Evolutionary conservation across 2,113 vertebrate species (phyloP), one percentile per base, ranked within the genome.

Genomic region (Anarhynchus alexandrinus): DNA sequence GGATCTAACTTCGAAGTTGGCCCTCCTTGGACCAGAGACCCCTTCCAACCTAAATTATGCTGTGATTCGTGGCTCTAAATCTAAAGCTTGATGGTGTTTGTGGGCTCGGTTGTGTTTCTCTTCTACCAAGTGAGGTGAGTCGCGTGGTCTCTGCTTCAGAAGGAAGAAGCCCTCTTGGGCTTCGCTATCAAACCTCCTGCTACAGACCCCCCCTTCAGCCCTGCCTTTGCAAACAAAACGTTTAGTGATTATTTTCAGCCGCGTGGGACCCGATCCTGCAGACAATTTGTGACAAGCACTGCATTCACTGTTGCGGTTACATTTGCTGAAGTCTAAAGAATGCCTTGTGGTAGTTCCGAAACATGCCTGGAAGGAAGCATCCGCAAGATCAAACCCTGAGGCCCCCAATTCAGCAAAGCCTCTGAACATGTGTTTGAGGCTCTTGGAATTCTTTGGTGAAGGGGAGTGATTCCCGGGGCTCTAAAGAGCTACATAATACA

Each of bases 291-390:
- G 88, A 90, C 90, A 62, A 70, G 79, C 86, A 73, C 62, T 74
- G 82, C 92, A 65, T 85, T 92, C 76, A 11, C 93, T 80, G 67
- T 73, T 96, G 93, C 77, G 92, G 92, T 95, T 96, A 86, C 88
- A 73, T 95, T 90, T 95, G 90, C 96, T 95, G 92, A 94, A 93
- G 90, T 74, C 95, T 94, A 80, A 93, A 93, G 88, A 96, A 96
- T 88, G 94, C 87, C 92, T 95, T 85, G 92, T 93, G 90, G 90
- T 96, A 94, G 90, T 73, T 94, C 92, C 95, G 94, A 96, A 90
- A 91, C 82, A 90, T 52, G 95, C 92, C 96, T 95, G 95, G 90
- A 86, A 96, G 95, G 79, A 93, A 95, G 79, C 40, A 49, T 89
- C 96, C 69, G 81, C 81, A 47, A 95, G 96, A 94, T 97, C 95